Base-by-base conservation (phyloP, 2,888 invertebrate species). In the Drosophila gaucha region DNA sequence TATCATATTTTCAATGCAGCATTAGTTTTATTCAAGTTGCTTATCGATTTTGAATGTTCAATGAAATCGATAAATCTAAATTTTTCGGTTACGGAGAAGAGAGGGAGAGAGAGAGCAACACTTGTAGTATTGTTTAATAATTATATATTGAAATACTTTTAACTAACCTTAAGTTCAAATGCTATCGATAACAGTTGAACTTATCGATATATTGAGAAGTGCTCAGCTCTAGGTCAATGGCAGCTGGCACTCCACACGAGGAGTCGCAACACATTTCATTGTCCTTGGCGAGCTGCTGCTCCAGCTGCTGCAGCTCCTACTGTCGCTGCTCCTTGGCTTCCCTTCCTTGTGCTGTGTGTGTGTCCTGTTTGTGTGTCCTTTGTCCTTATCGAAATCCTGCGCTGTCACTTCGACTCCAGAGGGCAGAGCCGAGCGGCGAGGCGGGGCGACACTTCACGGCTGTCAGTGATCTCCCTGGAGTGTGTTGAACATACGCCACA, bases 391-490 rank as follows among this genome's bases (percentile, higher is more conserved):
- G 82, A 74, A 84, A 85, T 78, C 76, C 85, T 69, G 67, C 56
- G 78, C 70, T 84, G 85, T 85, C 83, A 80, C 74, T 85, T 84
- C 74, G 68, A 59, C 68, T 43, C 38, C 24, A 47, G 18, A 28
- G 31, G 24, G n/a, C 20, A 30, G 31, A 9, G 12, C 9, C 31
- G 31, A 1, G 8, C 31, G 2, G 26, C 14, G 3, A 10, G 36
- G 22, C 30, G 44, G 22, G 62, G 67, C 70, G 59, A 69, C 79
- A 86, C 76, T 82, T 79, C 86, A 79, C 69, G 76, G 72, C 64
- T 78, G 87, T 74, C 76, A 85, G 46, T 79, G 84, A 84, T 84
- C 87, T 85, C 84, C 84, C 87, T 77, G 52, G 84, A 84, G 84
- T 85, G 76, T 74, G 82, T 73, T 87, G 74, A 87, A 82, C 82